Base-by-base conservation (phyloP, 2,797 vertebrate genomes). In the Cynodonichthys magdalenae region DNA sequence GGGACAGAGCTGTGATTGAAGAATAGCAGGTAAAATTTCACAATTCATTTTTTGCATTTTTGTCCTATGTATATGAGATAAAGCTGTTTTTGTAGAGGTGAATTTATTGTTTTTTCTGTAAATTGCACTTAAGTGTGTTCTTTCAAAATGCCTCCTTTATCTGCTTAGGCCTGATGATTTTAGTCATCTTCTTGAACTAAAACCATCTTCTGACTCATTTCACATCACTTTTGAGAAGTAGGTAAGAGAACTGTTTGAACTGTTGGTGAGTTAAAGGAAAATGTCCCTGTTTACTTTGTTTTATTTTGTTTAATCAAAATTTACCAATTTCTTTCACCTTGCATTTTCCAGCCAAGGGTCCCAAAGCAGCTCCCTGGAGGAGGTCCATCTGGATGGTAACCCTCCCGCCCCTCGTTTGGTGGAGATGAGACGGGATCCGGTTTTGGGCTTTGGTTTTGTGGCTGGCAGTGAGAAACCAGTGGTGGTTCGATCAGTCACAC, bases 401-500 rank as follows among this genome's bases (percentile, higher is more conserved):
- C 96, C 96, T 77, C 96, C 97, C 0, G 66, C 95, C 15, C 95
- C 97, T 24, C 94, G 97, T 59, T 94, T 95, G 87, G 94, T 98
- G 86, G 97, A 98, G 88, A 98, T 99, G 97, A 95, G 95, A 79
- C 94, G 97, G 69, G 97, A 99, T 89, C 97, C 96, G 1, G 95
- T 98, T 54, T 91, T 99, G 84, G 97, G 97, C 29, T 99, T 99
- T 47, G 96, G 97, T 59, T 98, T 98, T 42, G 97, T 99, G 88
- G 97, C 97, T 1, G 97, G 97, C 71, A 98, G 97, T 71, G 97
- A 99, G 90, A 98, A 98, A 77, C 97, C 97, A 0, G 96, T 99
- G 87, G 95, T 98, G 66, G 96, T 98, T 63, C 96, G 97, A 63
- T 99, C 97, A 3, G 96, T 99, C 75, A 99, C 97, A 17, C 96